Evolutionary conservation across 2,888 invertebrate genomes (phyloP), one percentile per base, ranked within the genome.

Genomic region (Nycteola revayana): DNA sequence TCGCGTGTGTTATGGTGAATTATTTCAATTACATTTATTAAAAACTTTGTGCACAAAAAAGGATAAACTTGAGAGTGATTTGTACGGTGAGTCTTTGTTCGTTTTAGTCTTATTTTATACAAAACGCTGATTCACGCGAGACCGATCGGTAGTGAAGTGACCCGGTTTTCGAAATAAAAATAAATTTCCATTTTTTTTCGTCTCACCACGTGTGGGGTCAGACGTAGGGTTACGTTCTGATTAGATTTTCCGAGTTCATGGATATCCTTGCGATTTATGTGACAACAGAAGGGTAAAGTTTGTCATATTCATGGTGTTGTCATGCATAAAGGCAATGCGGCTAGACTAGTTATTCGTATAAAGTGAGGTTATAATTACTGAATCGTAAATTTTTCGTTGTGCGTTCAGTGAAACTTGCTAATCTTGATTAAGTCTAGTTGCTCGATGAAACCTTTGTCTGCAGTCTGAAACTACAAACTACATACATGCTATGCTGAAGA

Each of bases 1-100:
- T 54, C 75, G 80, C 75, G 82, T 64, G 81, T 80, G 77, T 65
- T 67, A 60, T 76, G 67, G 60, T 65, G 61, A 62, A 58, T 36
- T 39, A 46, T 52, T 61, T 57, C 47, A 48, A 47, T 43, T 46
- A 34, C 46, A 57, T 53, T 25, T 53, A 41, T 29, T 33, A 42
- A 54, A 51, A 57, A 48, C 48, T 58, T 52, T 46, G 60, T 64
- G 68, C 49, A 51, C 48, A 45, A 56, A 49, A 46, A 60, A 61
- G 65, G 60, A 51, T 41, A 39, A 61, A 49, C 42, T 60, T 36
- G 40, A 53, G 51, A 63, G 59, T 66, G 51, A 58, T 71, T 75
- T 66, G 59, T 57, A 72, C 60, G 78, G 80, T 80, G 50, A 69
- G 73, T 61, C 7, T 7, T 20, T 24, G 40, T 5, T 5, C 1